Base-by-base conservation (phyloP, 2,888 invertebrate species). In the Ochropleura plecta region DNA sequence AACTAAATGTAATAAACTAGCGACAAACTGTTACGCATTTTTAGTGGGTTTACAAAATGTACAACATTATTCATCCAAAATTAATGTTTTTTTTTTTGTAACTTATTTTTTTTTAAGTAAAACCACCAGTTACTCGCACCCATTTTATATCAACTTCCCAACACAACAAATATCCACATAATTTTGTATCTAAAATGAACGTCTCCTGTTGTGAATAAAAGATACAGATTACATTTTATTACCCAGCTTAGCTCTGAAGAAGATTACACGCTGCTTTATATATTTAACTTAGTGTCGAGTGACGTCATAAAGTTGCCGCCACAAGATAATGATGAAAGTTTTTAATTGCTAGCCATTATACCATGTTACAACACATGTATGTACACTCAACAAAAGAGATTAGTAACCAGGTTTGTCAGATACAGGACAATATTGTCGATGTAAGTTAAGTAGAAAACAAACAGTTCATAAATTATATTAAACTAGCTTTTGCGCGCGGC, bases 291-390 rank as follows among this genome's bases (percentile, higher is more conserved):
- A 63, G 65, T 74, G 72, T 74, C 71, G 66, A 76, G 73, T 73
- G 44, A 48, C 65, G 65, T 81, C 71, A 77, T 83, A 76, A 83
- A 79, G 77, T 77, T 68, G 63, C 49, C 70, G 30, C 57, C 46
- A 51, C 70, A 70, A 76, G 70, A 74, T 78, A 79, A 85, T 76
- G 76, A 78, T 40, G 42, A 49, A 87, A 85, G 73, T 83, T 85
- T 82, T 67, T 86, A 83, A 88, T 88, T 86, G 69, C 70, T n/a
- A 30, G 55, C 46, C 51, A 67, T 60, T 67, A 64, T 57, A 75
- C n/a, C 20, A 73, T 59, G 70, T 69, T 65, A 67, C 51, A 70
- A 60, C 70, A 76, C 30, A 60, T 78, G 70, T 30, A 30, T 30
- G 30, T 30, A 30, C 30, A 30, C 30, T 30, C 30, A 30, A 30